Percentiles rank a stretch among this genome's conserved stretches.
phyloP scores from a whole-genome alignment of 2,797 vertebrate genomes.

The Pseudochirops corinnae region DNA sequence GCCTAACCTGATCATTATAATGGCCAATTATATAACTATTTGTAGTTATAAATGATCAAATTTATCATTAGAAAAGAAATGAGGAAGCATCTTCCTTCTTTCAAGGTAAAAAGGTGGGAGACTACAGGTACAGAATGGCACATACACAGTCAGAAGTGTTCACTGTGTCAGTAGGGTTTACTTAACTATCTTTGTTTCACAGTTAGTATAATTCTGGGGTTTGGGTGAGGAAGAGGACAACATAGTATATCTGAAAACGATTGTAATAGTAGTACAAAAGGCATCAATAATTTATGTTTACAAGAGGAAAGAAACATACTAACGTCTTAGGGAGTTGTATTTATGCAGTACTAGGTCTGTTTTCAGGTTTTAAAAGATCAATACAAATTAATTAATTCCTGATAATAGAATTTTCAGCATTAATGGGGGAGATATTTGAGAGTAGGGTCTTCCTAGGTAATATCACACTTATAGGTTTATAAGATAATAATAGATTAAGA shows the following conservation, averaged over 20 bases:
- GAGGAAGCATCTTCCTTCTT: background rate
- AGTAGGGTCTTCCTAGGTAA: background rate
- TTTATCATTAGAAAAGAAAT: background rate
- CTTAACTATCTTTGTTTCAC: background rate
- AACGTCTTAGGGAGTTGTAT: background rate
- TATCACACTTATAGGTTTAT: background rate
- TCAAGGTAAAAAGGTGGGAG: background rate
- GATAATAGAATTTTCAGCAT: background rate
- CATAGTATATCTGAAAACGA: background rate
- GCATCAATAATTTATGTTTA: background rate
- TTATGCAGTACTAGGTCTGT: background rate
- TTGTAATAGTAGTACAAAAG: background rate
- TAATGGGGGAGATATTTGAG: background rate
- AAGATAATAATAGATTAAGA: background rate
- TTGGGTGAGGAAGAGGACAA: background rate
- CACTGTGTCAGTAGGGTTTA: background rate
- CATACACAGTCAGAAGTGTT: background rate
- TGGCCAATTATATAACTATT: background rate
- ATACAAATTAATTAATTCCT: background rate
- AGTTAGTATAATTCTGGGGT: background rate
- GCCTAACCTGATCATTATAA: background rate
- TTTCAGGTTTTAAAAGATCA: background rate
- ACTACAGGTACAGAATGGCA: background rate
- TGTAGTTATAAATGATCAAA: background rate
- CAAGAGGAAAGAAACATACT: background rate